phyloP scores from a whole-genome alignment of 2,113 vertebrate species.

The Chaetops frenatus region DNA sequence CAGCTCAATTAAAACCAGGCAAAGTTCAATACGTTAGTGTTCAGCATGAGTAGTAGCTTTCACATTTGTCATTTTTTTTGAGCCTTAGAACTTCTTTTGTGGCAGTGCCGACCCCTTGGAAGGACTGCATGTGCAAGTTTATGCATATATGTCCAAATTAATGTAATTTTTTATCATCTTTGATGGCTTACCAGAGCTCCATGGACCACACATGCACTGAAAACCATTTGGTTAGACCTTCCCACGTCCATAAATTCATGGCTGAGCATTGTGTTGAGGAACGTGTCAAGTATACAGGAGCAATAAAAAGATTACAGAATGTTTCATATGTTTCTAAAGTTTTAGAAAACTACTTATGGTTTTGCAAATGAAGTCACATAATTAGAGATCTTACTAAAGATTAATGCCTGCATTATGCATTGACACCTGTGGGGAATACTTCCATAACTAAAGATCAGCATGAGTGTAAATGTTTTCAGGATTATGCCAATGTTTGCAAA shows the following conservation, averaged over 20 bases:
- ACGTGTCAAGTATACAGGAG: background rate
- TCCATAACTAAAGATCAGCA: slow-evolving; percentile 53
- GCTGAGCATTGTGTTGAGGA: background rate
- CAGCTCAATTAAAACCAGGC: background rate
- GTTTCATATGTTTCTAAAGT: background rate
- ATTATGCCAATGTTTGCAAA: slow-evolving; percentile 5
- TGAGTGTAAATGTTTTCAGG: background rate
- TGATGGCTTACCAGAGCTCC: background rate
- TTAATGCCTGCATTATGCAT: background rate
- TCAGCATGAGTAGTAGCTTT: background rate
- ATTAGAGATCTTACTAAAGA: slow-evolving; percentile 28
- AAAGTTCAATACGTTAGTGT: background rate
- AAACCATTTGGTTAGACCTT: background rate
- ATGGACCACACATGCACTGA: background rate
- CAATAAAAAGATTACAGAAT: background rate
- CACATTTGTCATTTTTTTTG: background rate
- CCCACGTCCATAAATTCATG: background rate
- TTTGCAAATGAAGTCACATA: background rate
- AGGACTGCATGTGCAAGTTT: background rate
- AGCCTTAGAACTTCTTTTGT: background rate
- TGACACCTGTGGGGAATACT: slow-evolving; percentile 16
- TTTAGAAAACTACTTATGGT: background rate
- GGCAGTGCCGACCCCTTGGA: background rate
- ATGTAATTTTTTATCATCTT: background rate
- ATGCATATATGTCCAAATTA: background rate